phyloP scores from a whole-genome alignment of 2,888 invertebrate species.

The Odontocolon sp. region DNA sequence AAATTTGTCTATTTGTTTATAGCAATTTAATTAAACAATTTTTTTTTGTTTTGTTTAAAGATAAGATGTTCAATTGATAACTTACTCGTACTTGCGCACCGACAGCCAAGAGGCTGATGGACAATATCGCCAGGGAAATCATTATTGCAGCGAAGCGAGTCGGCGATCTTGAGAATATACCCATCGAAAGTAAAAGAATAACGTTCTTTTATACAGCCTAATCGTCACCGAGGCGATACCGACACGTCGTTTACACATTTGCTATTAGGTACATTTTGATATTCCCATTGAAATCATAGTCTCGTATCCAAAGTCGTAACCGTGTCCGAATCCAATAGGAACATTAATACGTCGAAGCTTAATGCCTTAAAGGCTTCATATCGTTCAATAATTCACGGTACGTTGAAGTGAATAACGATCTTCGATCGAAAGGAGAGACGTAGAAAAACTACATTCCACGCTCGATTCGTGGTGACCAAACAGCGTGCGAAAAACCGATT shows the following conservation, averaged over 20 bases:
- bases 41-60: neutral
- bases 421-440: conserved; percentile 1
- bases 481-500: neutral
- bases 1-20: no score
- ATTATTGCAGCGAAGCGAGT: conserved; percentile 19
- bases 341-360: conserved; percentile 24
- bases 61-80: neutral
- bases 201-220: conserved; percentile 50
- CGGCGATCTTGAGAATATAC: conserved; percentile 19
- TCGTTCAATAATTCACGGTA: conserved; percentile 38
- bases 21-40: neutral
- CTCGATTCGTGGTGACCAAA: neutral
- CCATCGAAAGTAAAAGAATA: conserved; percentile 27
- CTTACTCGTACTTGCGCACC: conserved; percentile 31
- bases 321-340: conserved; percentile 4
- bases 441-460: neutral
- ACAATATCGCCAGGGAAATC: conserved; percentile 25
- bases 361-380: neutral
- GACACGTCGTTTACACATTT: conserved; percentile 50
- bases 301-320: conserved; percentile 45
- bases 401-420: conserved; percentile 30
- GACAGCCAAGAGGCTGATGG: conserved; percentile 2
- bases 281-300: neutral
- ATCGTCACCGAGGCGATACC: conserved; percentile 10
- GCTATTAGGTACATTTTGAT: no score